These are phyloP conservation scores for Caenorhabditis panamensis DNA, from an alignment of 2,888 invertebrate genomes.

Conservation along the genomic window DNA sequence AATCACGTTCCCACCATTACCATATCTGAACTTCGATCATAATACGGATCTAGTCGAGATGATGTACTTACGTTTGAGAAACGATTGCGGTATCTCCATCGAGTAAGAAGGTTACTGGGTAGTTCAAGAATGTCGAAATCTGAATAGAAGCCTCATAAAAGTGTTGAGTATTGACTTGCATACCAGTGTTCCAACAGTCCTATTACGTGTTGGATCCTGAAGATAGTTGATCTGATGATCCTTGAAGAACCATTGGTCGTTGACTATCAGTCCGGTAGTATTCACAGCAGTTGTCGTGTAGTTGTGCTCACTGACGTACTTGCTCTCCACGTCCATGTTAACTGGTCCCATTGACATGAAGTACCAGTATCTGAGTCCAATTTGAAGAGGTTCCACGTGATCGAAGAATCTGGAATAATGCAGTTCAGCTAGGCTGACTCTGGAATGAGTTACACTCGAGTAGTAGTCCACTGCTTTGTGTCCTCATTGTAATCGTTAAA, in stretches of 20 bases:
- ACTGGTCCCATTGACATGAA: conserved; percentile 11
- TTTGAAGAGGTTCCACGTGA: conserved; percentile 2
- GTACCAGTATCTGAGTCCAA: background rate
- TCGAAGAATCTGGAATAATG: conserved; percentile 4
- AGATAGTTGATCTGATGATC: background rate
- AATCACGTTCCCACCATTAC: background rate
- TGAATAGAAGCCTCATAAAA: too few species aligned
- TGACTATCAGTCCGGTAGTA: conserved; percentile 4
- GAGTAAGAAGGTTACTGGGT: background rate
- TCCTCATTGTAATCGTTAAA: background rate
- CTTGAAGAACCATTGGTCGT: background rate
- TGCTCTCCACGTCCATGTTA: conserved; percentile 1
- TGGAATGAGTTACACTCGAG: too few species aligned
- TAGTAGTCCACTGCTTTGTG: background rate
- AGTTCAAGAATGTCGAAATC: background rate
- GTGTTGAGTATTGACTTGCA: background rate
- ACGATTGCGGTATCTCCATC: background rate
- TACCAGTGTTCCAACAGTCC: conserved; percentile 1
- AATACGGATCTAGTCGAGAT: background rate
- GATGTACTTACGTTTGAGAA: background rate
- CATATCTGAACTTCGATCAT: conserved; percentile 1
- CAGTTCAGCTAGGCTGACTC: too few species aligned
- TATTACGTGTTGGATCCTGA: background rate
- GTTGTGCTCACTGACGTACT: background rate
- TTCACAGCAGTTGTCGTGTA: conserved; percentile 2